Base-by-base conservation (phyloP, 2,113 vertebrate species). In the Microtus montanus region DNA sequence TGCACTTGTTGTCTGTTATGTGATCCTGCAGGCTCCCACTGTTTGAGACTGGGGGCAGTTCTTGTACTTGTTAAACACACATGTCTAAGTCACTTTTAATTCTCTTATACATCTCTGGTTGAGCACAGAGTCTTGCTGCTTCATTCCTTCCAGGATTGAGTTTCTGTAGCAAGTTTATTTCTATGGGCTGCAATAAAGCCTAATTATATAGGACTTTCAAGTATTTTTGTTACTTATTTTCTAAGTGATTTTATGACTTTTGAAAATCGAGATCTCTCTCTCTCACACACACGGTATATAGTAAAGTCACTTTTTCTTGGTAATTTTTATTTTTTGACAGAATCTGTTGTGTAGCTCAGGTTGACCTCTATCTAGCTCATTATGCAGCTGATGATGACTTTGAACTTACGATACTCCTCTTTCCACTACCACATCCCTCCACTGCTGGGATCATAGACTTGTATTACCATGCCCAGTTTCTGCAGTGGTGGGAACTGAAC, bases 71-170 rank as follows among this genome's bases (percentile, higher is more conserved):
- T 89, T 95, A 83, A 68, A 33, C 5, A 84, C 19, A 47, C 19
- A 85, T 85, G 80, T 93, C 83, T 91, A 87, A 94, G 58, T 88
- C 10, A 86, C 49, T 92, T 92, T 54, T 54, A 71, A 87, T 71
- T 19, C 66, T 77, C 26, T 83, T 91, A 73, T 0, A 52, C 77
- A 84, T 58, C 38, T 73, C 66, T 70, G 66, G 66, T 54, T 92
- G 93, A 89, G 61, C 58, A 61, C 91, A 52, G 78, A 87, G 47
- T 13, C 77, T 85, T 82, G n/a, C 49, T 77, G 41, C 15, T 26
- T 85, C 2, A 83, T 90, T 61, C 13, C 89, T 2, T 83, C 30
- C 22, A 84, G 78, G 3, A 93, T 38, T 52, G 75, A 88, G 38
- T 70, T 88, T 92, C 17, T 77, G 0, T 86, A 75, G 54, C 90